These are phyloP conservation scores for Amorpha juglandis DNA, from an alignment of 2,888 invertebrate genomes.

Conservation along the genomic window DNA sequence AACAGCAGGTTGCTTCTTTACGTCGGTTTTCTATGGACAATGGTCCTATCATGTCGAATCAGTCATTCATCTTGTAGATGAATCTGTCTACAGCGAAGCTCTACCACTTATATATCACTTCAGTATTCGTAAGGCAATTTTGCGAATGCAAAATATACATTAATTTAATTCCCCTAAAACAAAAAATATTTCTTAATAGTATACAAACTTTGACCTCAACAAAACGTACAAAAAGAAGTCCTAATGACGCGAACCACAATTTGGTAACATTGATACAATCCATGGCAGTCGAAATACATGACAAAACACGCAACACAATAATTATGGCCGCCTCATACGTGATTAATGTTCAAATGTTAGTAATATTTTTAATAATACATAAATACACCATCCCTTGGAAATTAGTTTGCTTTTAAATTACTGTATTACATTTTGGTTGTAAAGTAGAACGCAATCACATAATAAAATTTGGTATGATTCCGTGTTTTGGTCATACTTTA, in stretches of 20 bases:
- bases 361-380: slow-evolving; percentile 24
- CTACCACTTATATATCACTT: too few relatives aligned
- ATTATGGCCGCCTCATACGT: slow-evolving; percentile 65
- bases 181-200: slow-evolving; percentile 5
- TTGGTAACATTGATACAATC: slow-evolving; percentile 66
- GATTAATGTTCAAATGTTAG: slow-evolving; percentile 47
- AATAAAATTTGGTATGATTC: too few relatives aligned
- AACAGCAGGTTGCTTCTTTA: too few relatives aligned
- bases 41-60: too few relatives aligned
- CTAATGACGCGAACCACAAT: slow-evolving; percentile 58
- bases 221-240: slow-evolving; percentile 15
- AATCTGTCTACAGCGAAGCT: too few relatives aligned
- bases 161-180: neutral
- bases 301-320: slow-evolving; percentile 72
- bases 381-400: slow-evolving; percentile 12
- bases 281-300: slow-evolving; percentile 59
- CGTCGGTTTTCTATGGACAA: too few relatives aligned
- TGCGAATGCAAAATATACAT: neutral
- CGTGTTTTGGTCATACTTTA: too few relatives aligned
- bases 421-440: slow-evolving; percentile 8
- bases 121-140: too few relatives aligned
- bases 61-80: too few relatives aligned
- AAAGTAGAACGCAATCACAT: neutral
- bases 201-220: slow-evolving; percentile 5
- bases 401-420: slow-evolving; percentile 17